These are phyloP conservation scores for Calliphora vicina DNA, from an alignment of 1,140 invertebrate species.

Conservation along the genomic window DNA sequence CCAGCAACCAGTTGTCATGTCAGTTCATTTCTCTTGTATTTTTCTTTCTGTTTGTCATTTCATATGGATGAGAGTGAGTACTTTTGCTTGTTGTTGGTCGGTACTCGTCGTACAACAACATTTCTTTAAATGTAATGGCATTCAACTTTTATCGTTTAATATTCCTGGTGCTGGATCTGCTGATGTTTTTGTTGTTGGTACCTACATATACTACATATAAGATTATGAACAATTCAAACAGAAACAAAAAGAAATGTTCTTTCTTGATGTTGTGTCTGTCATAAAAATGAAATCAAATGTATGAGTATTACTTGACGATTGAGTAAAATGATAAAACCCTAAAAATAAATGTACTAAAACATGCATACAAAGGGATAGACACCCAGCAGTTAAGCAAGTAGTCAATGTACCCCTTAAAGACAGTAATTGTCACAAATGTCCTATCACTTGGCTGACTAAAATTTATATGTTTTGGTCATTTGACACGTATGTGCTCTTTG, in stretches of 20 bases:
- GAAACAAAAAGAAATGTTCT: background rate
- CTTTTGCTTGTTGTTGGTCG: too few species aligned
- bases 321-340: slow-evolving; percentile 25
- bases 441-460: too few species aligned
- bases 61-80: background rate
- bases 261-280: slow-evolving; percentile 24
- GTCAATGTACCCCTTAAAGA: too few species aligned
- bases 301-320: slow-evolving; percentile 30
- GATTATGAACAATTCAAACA: background rate
- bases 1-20: background rate
- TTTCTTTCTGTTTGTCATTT: background rate
- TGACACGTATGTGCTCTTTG: too few species aligned
- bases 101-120: background rate
- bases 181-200: background rate
- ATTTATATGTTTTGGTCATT: too few species aligned
- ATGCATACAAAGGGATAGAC: background rate
- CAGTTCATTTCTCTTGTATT: background rate
- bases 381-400: too few species aligned
- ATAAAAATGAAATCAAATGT: slow-evolving; percentile 35
- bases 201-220: too few species aligned
- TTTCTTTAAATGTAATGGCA: slow-evolving; percentile 12
- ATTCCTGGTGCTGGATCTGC: background rate
- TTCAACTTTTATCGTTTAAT: slow-evolving; percentile 29
- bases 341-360: background rate
- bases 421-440: too few species aligned